A percentile compares a stretch with the other conserved stretches of the same genome.
Conservation (phyloP, 2,888 invertebrate genomes). For the Cynaeus angustus region DNA sequence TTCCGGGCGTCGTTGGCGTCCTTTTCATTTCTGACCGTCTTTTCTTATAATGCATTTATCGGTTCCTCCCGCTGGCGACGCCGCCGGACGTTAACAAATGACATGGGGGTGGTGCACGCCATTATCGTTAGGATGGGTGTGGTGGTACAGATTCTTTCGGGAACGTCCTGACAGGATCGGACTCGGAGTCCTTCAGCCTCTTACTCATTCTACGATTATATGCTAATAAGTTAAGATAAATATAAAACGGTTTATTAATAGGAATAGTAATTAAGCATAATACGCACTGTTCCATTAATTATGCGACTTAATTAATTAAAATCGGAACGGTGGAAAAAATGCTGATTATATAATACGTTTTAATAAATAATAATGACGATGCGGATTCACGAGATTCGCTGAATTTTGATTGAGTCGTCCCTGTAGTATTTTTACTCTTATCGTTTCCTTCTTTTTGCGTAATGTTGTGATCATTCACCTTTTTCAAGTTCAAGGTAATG, state of each 20-base stretch:
- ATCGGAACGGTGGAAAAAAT: constrained; percentile 27
- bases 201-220: not conserved
- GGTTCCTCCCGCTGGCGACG: constrained; percentile 62
- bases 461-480: constrained; percentile 23
- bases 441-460: constrained; percentile 22
- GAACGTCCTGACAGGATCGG: constrained; percentile 9
- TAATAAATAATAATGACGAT: constrained; percentile 37
- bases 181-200: not conserved
- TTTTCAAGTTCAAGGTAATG: not conserved
- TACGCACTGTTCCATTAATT: constrained; percentile 26
- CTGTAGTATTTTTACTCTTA: constrained; percentile 11
- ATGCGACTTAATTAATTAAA: constrained; percentile 39
- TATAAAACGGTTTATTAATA: constrained; percentile 39
- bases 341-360: constrained; percentile 24
- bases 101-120: constrained; percentile 61
- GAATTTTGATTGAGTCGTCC: not conserved
- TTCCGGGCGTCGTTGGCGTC: constrained; percentile 15
- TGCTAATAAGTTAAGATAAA: constrained; percentile 21
- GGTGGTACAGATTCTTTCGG: not conserved
- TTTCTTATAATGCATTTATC: constrained; percentile 44
- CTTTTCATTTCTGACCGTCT: constrained; percentile 24
- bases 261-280: constrained; percentile 37
- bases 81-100: constrained; percentile 66
- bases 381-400: constrained; percentile 20
- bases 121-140: constrained; percentile 43